Conservation (phyloP, 2,888 invertebrate genomes). For the Drosophila colorata region DNA sequence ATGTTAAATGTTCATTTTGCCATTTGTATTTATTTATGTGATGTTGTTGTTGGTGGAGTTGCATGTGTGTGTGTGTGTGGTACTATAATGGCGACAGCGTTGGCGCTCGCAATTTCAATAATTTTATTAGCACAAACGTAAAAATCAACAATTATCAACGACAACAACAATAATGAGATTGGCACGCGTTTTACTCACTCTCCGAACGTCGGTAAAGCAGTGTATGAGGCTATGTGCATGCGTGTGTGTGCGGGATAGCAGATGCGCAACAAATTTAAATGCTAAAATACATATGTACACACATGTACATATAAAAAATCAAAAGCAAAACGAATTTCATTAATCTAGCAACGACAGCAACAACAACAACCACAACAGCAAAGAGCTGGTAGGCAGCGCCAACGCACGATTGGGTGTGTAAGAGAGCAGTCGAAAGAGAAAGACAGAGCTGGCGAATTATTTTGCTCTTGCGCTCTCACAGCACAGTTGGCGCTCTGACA, state of each 20-base stretch:
- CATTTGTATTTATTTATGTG: conserved; percentile 13
- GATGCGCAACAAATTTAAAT: conserved; percentile 61
- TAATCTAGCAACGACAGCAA: conserved; percentile 30
- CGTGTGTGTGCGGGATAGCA: conserved; percentile 34
- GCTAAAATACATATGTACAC: conserved; percentile 20
- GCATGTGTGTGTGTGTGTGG: not conserved
- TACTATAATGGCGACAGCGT: conserved; percentile 21
- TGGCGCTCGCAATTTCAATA: conserved; percentile 28
- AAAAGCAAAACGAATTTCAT: conserved; percentile 30
- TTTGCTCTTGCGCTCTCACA: conserved; percentile 32
- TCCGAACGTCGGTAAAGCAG: not conserved
- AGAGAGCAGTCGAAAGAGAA: conserved; percentile 8
- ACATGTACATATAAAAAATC: not conserved
- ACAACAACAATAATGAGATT: conserved; percentile 24
- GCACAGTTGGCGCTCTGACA: conserved; percentile 36
- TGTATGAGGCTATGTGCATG: not conserved
- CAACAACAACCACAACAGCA: conserved; percentile 10
- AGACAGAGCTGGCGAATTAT: conserved; percentile 5
- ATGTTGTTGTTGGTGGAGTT: not conserved
- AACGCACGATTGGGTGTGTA: conserved; percentile 22
- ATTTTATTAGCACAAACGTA: conserved; percentile 34
- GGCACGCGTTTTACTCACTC: conserved; percentile 16
- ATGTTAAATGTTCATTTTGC: not conserved
- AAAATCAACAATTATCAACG: conserved; percentile 23
- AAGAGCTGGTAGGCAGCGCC: conserved; percentile 9